Base-by-base conservation (phyloP, 2,888 invertebrate genomes). In the Agelastica alni region DNA sequence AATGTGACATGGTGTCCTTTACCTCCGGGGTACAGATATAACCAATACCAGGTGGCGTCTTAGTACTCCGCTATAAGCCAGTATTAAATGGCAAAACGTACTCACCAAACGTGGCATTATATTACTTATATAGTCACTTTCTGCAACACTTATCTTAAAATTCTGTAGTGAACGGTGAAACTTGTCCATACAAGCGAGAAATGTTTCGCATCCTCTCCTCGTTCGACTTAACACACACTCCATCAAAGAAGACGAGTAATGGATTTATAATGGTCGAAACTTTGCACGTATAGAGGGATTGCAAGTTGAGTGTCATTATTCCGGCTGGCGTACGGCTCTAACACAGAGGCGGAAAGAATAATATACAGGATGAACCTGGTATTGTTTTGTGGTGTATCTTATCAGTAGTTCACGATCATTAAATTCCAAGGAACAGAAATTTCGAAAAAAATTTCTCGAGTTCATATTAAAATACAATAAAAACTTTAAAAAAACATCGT, bases 181-280 rank as follows among this genome's bases (percentile, higher is more conserved):
- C n/a, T n/a, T n/a, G n/a, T n/a, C n/a, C n/a, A n/a, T n/a, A n/a
- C n/a, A n/a, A n/a, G n/a, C 7, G 3, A 6, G 26, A 26, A 7
- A 26, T 9, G 26, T 26, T 9, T 9, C 26, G 4, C 22, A 22
- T n/a, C 22, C 22, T 39, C 54, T 31, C 17, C 30, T 30, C 48
- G 32, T 52, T 52, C 30, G 51, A 46, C 42, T 39, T 51, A 52
- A 54, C 48, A 39, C 41, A 42, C 54, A 52, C 51, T 55, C 44
- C 36, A 58, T 48, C 53, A 58, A 51, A 32, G 47, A 13, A 43
- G 52, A 34, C 37, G 52, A 37, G 51, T 55, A 58, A 55, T 58
- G 58, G 58, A 52, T 58, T 58, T 58, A 58, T 58, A 58, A 58
- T 58, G 58, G 48, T 53, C 43, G 34, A 47, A 46, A 53, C 44